Base-by-base conservation (phyloP, 2,797 vertebrate genomes). In the Coendou prehensilis region DNA sequence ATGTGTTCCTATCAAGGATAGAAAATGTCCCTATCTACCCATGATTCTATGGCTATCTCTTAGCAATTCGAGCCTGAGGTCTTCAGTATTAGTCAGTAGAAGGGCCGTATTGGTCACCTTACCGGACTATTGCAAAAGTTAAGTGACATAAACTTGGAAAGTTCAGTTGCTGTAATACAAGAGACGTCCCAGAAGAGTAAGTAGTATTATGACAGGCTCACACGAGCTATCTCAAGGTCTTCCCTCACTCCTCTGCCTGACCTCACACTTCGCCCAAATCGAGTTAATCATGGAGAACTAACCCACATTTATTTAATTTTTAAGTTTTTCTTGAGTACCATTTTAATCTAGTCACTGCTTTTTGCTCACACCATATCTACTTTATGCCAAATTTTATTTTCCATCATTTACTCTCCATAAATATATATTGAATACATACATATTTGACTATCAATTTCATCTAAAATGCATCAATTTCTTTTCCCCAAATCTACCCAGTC, bases 401-500 rank as follows among this genome's bases (percentile, higher is more conserved):
- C 59, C 5, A 33, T 37, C 28, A 91, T 83, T 83, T 83, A 61
- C 17, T 79, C 15, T 80, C 22, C 28, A 78, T 33, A 83, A 91
- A 64, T 89, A 96, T 79, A 89, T 73, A 76, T 52, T 83, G 11
- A 73, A 83, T 88, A 56, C 59, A 78, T 88, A 9, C 63, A 28
- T 73, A 67, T 67, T 83, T 94, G 67, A 26, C 26, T 79, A 73
- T 79, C 54, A 41, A 5, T 75, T 73, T 89, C 18, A 23, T 83
- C 33, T 67, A 87, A 79, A 80, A 37, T 73, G 4, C 30, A 45
- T 57, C 54, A 71, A 9, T 94, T 47, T 47, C 45, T 37, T 76
- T 83, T 76, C 54, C 47, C 57, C 57, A 94, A 59, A 82, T 89
- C 18, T 64, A 52, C 18, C 2, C 23, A 81, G 1, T 79, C 37